These are phyloP conservation scores for Lochmaea capreae DNA, from an alignment of 2,888 invertebrate genomes.

Conservation along the genomic window DNA sequence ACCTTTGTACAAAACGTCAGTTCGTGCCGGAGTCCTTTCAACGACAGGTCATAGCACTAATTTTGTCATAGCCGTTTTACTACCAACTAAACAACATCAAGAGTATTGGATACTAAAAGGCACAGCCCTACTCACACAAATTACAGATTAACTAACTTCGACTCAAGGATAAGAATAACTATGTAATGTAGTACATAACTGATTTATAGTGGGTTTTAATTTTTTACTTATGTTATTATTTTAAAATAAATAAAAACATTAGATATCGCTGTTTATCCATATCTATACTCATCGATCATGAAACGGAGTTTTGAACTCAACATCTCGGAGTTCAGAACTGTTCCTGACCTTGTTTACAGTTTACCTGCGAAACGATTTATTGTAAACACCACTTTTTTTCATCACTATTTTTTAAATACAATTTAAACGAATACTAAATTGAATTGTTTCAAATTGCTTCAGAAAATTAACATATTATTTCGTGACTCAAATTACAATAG, in stretches of 20 bases:
- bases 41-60: slow-evolving; percentile 96
- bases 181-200: not conserved
- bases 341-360: too few relatives aligned
- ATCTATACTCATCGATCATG: not conserved
- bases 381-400: too few relatives aligned
- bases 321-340: too few relatives aligned
- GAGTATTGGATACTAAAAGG: slow-evolving; percentile 91
- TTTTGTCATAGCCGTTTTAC: slow-evolving; percentile 83
- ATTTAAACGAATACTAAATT: too few relatives aligned
- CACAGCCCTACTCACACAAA: slow-evolving; percentile 86
- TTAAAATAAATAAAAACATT: not conserved
- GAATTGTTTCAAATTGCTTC: too few relatives aligned
- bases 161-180: slow-evolving; percentile 12
- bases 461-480: too few relatives aligned
- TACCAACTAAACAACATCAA: slow-evolving; percentile 74
- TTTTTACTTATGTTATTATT: not conserved
- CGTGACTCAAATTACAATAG: too few relatives aligned
- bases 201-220: not conserved
- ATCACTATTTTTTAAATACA: too few relatives aligned
- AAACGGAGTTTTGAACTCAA: not conserved
- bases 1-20: slow-evolving; percentile 90
- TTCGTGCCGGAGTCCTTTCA: slow-evolving; percentile 86
- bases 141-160: slow-evolving; percentile 71
- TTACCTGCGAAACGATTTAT: too few relatives aligned
- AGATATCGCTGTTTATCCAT: not conserved